Base-by-base conservation (phyloP, 53 echinoderm and acorn worm genomes). In the Antedon mediterranea region DNA sequence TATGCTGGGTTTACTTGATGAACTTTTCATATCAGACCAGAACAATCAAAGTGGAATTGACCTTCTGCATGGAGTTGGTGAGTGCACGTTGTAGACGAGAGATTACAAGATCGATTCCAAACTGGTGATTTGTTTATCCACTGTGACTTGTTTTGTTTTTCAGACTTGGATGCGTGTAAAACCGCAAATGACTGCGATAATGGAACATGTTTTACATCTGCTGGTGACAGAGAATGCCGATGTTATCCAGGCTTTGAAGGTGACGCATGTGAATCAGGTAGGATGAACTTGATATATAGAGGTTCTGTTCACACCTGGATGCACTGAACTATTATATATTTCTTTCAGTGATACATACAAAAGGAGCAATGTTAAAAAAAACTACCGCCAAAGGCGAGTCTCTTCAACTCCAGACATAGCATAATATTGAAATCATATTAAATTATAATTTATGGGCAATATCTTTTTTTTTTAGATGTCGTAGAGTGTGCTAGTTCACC, bases 1-100 rank as follows among this genome's bases (percentile, higher is more conserved):
- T 11, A 57, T 57, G 57, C 6, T 23, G 57, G 93, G 88, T 9
- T 32, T 90, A 71, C 88, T 85, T 71, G 93, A 93, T 74, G 93
- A 93, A 33, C 43, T 93, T 14, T 74, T 88, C 37, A 72, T 93
- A 15, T 8, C 57, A 57, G 57, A 57, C 23, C 15, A 57, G 23
- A 57, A 57, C 23, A 23, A 18, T 57, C 57, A 26, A 11, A 57
- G 15, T 57, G 57, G 57, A 18, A 26, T 15, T 57, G 57, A 57
- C 57, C 20, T 57, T 11, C 57, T 57, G 57, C 57, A 26, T 57
- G 57, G 23, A 57, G 57, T 57, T 23, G 57, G 57, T 57, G 23
- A 23, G 57, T 57, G 9, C 2, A 23, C 20, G 3, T 2, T 57
- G 15, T 11, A 57, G 20, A 11, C 37, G 11, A 37, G 37, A 37